Conservation (phyloP, 2,888 invertebrate species). For the Dasypogon diadema region DNA sequence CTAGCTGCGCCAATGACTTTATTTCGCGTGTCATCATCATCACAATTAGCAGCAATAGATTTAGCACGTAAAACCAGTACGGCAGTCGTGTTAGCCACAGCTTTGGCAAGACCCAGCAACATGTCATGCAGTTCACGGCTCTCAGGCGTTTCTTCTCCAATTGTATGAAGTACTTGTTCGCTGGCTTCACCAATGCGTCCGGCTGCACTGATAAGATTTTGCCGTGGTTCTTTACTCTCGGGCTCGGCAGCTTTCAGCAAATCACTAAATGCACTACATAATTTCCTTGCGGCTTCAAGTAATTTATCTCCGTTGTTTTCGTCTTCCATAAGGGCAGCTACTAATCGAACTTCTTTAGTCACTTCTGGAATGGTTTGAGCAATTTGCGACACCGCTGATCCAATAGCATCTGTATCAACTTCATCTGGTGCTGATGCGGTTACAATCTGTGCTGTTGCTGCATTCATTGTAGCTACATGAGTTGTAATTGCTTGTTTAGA, state of each 20-base stretch:
- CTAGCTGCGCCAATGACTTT: constrained; percentile 95
- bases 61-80: constrained; percentile 96
- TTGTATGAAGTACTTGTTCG: constrained; percentile 91
- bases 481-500: constrained; percentile 96
- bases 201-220: constrained; percentile 93
- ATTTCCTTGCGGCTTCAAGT: constrained; percentile 89
- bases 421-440: constrained; percentile 91
- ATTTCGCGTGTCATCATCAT: constrained; percentile 71
- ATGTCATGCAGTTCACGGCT: constrained; percentile 90
- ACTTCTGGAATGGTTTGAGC: constrained; percentile 97
- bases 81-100: constrained; percentile 98
- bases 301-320: constrained; percentile 84
- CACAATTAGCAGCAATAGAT: constrained; percentile 91
- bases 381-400: constrained; percentile 97
- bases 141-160: constrained; percentile 90
- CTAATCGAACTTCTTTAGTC: constrained; percentile 82
- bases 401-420: constrained; percentile 95
- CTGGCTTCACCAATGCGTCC: constrained; percentile 97
- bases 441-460: constrained; percentile 97
- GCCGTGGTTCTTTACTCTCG: constrained; percentile 91
- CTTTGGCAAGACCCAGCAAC: constrained; percentile 93
- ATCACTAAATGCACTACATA: constrained; percentile 95
- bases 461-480: constrained; percentile 99
- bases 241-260: constrained; percentile 96
- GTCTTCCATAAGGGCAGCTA: constrained; percentile 95